Evolutionary conservation across 2,888 invertebrate genomes (phyloP).

Genomic region (Galerucella nymphaeae): DNA sequence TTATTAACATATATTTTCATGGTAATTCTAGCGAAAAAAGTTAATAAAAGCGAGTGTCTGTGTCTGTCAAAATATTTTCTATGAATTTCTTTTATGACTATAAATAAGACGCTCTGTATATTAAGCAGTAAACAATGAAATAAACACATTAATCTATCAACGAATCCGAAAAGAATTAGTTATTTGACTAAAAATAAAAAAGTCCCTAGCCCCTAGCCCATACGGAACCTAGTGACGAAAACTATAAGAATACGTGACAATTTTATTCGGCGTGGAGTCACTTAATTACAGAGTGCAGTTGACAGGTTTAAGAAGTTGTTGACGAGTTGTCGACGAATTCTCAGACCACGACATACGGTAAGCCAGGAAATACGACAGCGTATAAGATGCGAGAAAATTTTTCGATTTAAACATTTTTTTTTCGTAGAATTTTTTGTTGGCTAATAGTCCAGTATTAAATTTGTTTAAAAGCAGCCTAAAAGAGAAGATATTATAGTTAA

Average conservation of each 20-base stretch:
- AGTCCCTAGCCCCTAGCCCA: neutral
- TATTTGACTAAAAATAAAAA: constrained; percentile 8
- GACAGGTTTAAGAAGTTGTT: constrained; percentile 55
- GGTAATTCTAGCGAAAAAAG: neutral
- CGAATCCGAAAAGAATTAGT: neutral
- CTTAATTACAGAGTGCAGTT: constrained; percentile 52
- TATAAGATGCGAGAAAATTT: constrained; percentile 47
- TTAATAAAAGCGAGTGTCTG: too few species aligned
- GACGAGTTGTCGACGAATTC: constrained; percentile 50
- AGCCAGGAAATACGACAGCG: constrained; percentile 46
- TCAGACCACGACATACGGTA: constrained; percentile 39
- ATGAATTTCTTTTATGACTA: neutral
- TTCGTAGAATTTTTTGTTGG: constrained; percentile 1
- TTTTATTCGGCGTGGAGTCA: constrained; percentile 35
- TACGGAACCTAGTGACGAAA: constrained; percentile 20
- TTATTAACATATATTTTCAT: neutral
- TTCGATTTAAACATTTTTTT: constrained; percentile 38
- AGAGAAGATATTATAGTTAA: too few species aligned
- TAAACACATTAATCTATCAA: neutral
- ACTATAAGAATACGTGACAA: constrained; percentile 32
- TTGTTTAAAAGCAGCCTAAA: too few species aligned
- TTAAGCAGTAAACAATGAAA: neutral
- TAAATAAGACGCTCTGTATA: neutral
- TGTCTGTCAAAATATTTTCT: too few species aligned
- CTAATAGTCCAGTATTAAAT: neutral